These are phyloP conservation scores for Galago senegalensis DNA, from an alignment of 2,797 vertebrate species.

Conservation along the genomic window DNA sequence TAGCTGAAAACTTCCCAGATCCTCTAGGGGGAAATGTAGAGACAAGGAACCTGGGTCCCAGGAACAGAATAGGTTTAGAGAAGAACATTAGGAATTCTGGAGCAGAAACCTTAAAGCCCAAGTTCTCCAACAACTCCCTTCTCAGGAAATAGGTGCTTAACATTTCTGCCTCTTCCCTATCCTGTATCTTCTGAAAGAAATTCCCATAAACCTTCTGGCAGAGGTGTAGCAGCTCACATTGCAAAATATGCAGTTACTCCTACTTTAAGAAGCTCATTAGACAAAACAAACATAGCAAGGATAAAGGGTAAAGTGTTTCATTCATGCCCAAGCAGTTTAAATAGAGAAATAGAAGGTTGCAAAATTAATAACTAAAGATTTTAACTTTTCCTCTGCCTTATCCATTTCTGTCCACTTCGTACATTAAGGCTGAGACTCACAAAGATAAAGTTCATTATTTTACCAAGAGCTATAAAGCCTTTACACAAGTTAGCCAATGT, in stretches of 20 bases:
- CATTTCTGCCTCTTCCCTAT: background rate
- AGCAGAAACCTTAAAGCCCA: background rate
- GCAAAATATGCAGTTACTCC: background rate
- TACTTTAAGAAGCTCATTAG: background rate
- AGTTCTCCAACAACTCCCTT: background rate
- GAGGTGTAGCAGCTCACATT: background rate
- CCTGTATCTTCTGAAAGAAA: conserved; percentile 29
- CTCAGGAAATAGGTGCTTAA: background rate
- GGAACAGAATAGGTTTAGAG: conserved; percentile 30
- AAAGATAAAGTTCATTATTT: background rate
- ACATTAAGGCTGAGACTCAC: background rate
- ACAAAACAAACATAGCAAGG: background rate
- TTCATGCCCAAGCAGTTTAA: background rate
- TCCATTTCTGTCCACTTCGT: background rate
- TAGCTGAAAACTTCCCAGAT: conserved; percentile 7
- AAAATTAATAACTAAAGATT: background rate
- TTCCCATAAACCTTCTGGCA: background rate
- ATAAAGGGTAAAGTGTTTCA: conserved; percentile 11
- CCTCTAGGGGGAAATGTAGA: background rate
- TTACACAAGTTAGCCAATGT: background rate
- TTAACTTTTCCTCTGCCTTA: background rate
- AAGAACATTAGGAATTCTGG: conserved; percentile 6
- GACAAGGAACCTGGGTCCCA: background rate
- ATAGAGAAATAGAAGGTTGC: background rate
- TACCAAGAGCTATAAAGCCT: background rate